These are phyloP conservation scores for Chrysocyon brachyurus DNA, from an alignment of 2,797 vertebrate genomes.

Conservation along the genomic window DNA sequence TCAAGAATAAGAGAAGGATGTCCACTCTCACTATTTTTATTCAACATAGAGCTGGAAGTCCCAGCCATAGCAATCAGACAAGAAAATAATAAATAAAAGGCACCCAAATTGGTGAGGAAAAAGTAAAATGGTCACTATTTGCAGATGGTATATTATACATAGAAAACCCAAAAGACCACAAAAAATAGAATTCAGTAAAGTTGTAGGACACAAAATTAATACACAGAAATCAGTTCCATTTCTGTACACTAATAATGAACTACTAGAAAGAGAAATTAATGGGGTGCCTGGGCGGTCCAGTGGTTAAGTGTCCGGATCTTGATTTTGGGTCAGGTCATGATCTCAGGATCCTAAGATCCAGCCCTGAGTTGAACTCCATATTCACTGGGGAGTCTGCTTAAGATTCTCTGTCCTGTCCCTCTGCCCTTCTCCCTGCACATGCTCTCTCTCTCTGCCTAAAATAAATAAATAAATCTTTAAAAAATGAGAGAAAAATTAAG, in stretches of 20 bases:
- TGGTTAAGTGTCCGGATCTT: background rate
- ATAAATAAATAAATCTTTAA: background rate
- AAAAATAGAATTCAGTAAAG: background rate
- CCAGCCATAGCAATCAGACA: background rate
- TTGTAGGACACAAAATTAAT: background rate
- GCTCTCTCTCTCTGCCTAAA: background rate
- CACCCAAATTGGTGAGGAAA: background rate
- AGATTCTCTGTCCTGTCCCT: background rate
- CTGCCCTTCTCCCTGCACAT: background rate
- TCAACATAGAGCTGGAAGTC: background rate
- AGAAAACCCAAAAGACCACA: background rate
- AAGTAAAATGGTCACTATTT: background rate
- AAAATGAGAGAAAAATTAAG: background rate
- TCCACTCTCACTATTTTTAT: background rate
- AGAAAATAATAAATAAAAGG: background rate
- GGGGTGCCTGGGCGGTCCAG: background rate
- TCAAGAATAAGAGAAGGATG: background rate
- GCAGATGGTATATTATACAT: background rate
- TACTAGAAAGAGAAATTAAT: background rate
- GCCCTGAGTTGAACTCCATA: background rate
- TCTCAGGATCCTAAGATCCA: background rate
- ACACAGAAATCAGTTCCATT: background rate
- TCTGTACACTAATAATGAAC: background rate
- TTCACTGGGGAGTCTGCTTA: background rate
- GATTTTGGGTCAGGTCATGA: background rate